A percentile compares a stretch with the other conserved stretches of the same genome.
phyloP scores from a whole-genome alignment of 2,888 invertebrate genomes.

The Silvanus unidentatus region DNA sequence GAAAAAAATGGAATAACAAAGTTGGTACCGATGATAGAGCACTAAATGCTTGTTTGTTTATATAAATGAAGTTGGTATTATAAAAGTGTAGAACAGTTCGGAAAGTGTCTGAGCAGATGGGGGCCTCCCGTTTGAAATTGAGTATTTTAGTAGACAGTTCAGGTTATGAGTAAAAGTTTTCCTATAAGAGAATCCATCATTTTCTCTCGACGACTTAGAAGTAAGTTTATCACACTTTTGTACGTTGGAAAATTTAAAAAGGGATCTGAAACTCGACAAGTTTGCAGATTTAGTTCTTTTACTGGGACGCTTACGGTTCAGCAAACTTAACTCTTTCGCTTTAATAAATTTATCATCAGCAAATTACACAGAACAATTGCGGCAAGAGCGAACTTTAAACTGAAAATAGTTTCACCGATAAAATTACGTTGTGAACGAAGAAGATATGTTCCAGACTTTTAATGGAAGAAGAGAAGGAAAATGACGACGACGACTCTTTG shows the following conservation, averaged over 20 bases:
- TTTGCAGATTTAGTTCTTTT: slow-evolving; percentile 14
- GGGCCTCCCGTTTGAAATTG: slow-evolving; percentile 11
- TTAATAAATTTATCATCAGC: slow-evolving; percentile 15
- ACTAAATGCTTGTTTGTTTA: too few relatives aligned
- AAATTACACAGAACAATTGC: slow-evolving; percentile 12
- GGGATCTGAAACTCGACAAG: slow-evolving; percentile 11
- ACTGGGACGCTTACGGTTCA: slow-evolving; percentile 11
- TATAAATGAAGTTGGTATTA: too few relatives aligned
- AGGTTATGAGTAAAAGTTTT: slow-evolving; percentile 13
- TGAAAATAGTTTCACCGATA: slow-evolving; percentile 10
- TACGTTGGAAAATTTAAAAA: slow-evolving; percentile 14
- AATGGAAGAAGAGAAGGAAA: too few relatives aligned
- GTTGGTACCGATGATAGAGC: too few relatives aligned
- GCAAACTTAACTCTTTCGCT: slow-evolving; percentile 13
- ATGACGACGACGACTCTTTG: too few relatives aligned
- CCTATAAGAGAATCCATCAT: slow-evolving; percentile 16
- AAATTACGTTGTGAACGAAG: slow-evolving; percentile 7
- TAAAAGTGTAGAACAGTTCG: too few relatives aligned
- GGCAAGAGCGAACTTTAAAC: slow-evolving; percentile 8
- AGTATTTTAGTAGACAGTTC: slow-evolving; percentile 11
- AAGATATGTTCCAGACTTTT: neutral
- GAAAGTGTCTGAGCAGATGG: slow-evolving; percentile 7
- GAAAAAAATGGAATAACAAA: too few relatives aligned
- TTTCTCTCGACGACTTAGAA: slow-evolving; percentile 12
- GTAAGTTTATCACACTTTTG: slow-evolving; percentile 14